These are phyloP conservation scores for Sebastes taczanowskii DNA, from an alignment of 2,797 vertebrate species.

Conservation along the genomic window DNA sequence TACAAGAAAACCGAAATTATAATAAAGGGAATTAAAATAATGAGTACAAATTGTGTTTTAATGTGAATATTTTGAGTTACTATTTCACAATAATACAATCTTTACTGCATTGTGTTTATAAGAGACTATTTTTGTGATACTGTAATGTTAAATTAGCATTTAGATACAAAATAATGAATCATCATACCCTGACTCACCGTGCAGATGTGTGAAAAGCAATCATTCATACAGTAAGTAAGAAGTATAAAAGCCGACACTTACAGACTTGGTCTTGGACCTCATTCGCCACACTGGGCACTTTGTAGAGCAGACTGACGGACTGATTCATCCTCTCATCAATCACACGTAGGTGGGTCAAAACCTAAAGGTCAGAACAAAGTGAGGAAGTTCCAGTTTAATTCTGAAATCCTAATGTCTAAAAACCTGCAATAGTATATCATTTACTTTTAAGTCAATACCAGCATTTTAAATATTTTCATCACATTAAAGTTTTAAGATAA, in stretches of 20 bases:
- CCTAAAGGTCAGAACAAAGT: conserved; percentile 73
- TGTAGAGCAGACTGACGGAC: conserved; percentile 94
- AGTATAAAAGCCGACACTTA: conserved; percentile 64
- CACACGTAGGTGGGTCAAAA: conserved; percentile 96
- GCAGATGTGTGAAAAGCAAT: not conserved
- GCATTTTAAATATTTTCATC: not conserved
- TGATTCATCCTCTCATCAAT: conserved; percentile 99
- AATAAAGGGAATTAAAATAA: not conserved
- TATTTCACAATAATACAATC: not conserved
- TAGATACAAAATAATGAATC: not conserved
- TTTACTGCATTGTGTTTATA: not conserved
- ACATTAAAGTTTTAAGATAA: no score
- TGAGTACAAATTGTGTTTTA: not conserved
- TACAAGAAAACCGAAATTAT: not conserved
- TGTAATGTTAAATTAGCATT: not conserved
- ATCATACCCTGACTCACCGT: not conserved
- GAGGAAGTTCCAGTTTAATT: not conserved
- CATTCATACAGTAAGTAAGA: not conserved
- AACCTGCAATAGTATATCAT: not conserved
- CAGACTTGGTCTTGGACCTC: conserved; percentile 98
- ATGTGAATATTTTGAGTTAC: not conserved
- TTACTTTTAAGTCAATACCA: not conserved
- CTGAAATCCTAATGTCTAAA: not conserved
- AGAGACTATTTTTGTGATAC: not conserved
- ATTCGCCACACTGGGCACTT: conserved; percentile 91